These are phyloP conservation scores for Columba livia DNA, from an alignment of 2,113 vertebrate genomes.

Conservation along the genomic window DNA sequence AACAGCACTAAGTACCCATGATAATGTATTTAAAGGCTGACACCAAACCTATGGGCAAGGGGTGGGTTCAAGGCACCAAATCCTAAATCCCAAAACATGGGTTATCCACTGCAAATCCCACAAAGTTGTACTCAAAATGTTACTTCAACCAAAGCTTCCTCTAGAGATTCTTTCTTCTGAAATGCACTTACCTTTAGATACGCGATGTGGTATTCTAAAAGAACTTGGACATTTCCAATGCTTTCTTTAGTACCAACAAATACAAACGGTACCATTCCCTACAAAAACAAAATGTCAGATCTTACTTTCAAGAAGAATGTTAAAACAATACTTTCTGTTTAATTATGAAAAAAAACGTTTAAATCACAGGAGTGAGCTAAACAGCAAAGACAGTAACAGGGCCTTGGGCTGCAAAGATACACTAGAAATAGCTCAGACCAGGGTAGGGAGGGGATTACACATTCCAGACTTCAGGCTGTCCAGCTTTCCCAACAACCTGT, in stretches of 20 bases:
- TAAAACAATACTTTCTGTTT: neutral
- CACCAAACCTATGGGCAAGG: accelerated
- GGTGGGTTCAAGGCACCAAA: neutral
- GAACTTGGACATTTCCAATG: slow-evolving; percentile 94
- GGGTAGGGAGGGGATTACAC: neutral
- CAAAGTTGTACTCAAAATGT: accelerated
- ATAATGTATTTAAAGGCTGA: neutral
- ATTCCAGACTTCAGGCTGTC: neutral
- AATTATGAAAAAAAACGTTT: neutral
- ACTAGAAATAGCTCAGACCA: neutral
- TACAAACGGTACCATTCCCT: slow-evolving; percentile 98
- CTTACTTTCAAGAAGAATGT: neutral
- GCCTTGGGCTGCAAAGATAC: neutral
- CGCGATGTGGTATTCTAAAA: slow-evolving; percentile 96
- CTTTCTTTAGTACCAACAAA: slow-evolving; percentile 98
- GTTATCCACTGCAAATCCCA: neutral
- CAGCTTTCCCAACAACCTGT: neutral
- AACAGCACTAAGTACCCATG: neutral
- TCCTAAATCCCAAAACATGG: neutral
- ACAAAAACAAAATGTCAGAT: slow-evolving; percentile 22
- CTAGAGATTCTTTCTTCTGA: neutral
- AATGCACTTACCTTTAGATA: slow-evolving; percentile 90
- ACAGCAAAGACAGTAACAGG: neutral
- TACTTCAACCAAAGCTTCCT: neutral
- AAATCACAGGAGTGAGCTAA: neutral